Conservation (phyloP, 2,888 invertebrate species). For the Rhaphigaster nebulosa region DNA sequence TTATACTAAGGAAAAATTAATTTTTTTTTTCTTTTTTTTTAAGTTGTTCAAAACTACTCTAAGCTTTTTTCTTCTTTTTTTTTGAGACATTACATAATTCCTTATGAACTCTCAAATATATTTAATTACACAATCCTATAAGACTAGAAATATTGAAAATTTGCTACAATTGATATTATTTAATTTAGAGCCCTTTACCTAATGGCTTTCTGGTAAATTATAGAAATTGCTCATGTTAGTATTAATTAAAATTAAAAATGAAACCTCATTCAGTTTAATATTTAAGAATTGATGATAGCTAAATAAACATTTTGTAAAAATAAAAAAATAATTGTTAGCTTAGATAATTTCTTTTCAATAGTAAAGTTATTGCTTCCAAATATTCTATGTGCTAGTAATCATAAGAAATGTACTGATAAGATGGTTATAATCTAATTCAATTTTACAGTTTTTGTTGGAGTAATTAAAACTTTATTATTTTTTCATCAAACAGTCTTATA, state of each 20-base stretch:
- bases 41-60: neutral
- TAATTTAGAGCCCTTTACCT: neutral
- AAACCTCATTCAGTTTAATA: slow-evolving; percentile 15
- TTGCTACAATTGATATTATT: slow-evolving; percentile 40
- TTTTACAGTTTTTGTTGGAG: neutral
- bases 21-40: neutral
- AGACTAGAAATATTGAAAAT: slow-evolving; percentile 3
- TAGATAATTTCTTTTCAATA: slow-evolving; percentile 36
- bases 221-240: slow-evolving; percentile 56
- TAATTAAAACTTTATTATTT: neutral
- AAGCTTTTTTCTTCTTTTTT: neutral
- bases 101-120: neutral
- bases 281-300: slow-evolving; percentile 14
- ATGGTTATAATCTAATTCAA: neutral
- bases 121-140: neutral
- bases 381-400: slow-evolving; percentile 17
- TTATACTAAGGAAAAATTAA: neutral
- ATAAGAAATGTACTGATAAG: slow-evolving; percentile 38
- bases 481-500: neutral
- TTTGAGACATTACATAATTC: neutral
- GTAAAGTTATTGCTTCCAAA: slow-evolving; percentile 36
- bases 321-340: slow-evolving; percentile 15
- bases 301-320: slow-evolving; percentile 4
- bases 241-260: slow-evolving; percentile 1
- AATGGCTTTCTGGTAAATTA: slow-evolving; percentile 30